Conservation (phyloP, 1,140 invertebrate species). For the Aphelinus certus region DNA sequence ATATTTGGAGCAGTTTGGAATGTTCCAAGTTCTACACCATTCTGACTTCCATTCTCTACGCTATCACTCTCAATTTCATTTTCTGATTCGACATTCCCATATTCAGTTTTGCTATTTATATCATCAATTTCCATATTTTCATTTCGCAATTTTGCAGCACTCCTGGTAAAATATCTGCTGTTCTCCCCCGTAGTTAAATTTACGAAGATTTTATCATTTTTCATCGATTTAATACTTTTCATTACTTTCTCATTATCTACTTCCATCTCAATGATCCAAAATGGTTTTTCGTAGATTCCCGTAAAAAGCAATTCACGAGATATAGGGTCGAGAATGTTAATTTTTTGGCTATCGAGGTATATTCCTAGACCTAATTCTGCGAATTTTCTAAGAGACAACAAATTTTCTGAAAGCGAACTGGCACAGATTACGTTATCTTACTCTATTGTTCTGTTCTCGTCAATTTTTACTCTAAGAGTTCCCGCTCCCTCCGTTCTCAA, state of each 20-base stretch:
- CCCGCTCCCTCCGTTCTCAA: conserved; percentile 9
- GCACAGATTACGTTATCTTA: neutral
- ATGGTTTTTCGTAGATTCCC: conserved; percentile 20
- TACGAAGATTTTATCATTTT: too few species aligned
- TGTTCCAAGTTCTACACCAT: neutral
- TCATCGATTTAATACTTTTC: too few species aligned
- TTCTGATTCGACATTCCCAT: too few species aligned
- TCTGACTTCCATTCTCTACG: too few species aligned
- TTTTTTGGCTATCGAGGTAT: conserved; percentile 5
- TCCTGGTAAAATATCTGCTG: too few species aligned
- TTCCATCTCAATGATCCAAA: conserved; percentile 31
- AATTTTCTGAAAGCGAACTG: neutral
- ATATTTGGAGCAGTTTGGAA: neutral
- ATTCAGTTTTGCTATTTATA: too few species aligned
- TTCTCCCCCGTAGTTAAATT: too few species aligned
- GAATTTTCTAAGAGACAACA: neutral
- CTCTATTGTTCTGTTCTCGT: neutral
- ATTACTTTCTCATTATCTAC: too few species aligned
- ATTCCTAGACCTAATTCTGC: neutral
- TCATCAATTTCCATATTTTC: too few species aligned
- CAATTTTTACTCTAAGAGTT: neutral
- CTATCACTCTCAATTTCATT: too few species aligned
- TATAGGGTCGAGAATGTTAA: neutral
- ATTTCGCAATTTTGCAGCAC: too few species aligned
- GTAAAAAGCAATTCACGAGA: neutral